Percentiles rank a stretch among this genome's conserved stretches.
Evolutionary conservation across 2,113 vertebrate species (phyloP).

Genomic region (Pipa parva): DNA sequence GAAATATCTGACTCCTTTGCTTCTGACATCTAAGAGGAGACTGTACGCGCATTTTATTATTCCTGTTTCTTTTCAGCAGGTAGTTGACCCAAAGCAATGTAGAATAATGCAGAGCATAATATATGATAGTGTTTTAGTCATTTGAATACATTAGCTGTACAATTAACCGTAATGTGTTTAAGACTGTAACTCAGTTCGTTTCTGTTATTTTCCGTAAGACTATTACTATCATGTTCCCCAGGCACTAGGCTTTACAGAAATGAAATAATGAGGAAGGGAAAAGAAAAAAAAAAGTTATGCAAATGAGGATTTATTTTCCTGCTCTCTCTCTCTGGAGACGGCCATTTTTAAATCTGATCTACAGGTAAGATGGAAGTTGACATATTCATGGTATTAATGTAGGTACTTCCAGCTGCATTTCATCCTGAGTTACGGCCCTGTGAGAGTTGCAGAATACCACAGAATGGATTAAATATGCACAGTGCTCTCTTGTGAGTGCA

Average conservation of each 20-base stretch:
- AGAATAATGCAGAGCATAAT: not conserved
- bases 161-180: conserved; percentile 1
- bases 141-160: conserved; percentile 1
- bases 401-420: not conserved
- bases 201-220: not conserved
- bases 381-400: not conserved
- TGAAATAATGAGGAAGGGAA: not conserved
- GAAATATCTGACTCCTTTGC: conserved; percentile 2
- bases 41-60: not conserved
- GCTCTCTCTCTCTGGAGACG: not conserved
- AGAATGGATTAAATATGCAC: not conserved
- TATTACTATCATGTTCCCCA: not conserved
- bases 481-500: not conserved
- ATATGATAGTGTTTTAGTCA: not conserved
- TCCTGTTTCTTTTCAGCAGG: not conserved
- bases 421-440: not conserved
- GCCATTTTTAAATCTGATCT: not conserved
- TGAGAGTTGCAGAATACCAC: not conserved
- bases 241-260: not conserved
- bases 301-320: conserved; percentile 1
- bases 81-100: conserved; percentile 11
- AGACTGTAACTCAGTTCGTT: conserved; percentile 1
- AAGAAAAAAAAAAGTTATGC: not conserved
- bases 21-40: not conserved
- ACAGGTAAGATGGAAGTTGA: conserved; percentile 2